Evolutionary conservation across 2,797 vertebrate genomes (phyloP).

Genomic region (Thaleichthys pacificus): DNA sequence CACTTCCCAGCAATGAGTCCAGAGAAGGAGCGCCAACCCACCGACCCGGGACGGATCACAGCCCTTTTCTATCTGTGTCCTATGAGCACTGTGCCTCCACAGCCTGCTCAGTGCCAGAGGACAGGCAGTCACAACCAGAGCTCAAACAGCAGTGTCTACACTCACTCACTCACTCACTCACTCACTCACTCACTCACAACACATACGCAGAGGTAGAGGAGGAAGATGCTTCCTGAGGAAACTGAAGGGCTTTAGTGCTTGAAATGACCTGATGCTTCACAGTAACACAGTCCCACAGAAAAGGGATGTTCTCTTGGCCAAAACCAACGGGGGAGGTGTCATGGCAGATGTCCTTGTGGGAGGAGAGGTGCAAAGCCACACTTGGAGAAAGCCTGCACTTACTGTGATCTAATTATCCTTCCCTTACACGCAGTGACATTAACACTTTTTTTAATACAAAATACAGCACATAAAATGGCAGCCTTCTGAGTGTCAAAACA

Average conservation of each 20-base stretch:
- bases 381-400: background rate
- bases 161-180: background rate
- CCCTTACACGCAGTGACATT: background rate
- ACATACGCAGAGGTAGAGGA: background rate
- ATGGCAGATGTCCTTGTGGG: constrained; percentile 3
- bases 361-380: background rate
- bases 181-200: background rate
- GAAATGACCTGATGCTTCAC: background rate
- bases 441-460: background rate
- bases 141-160: constrained; percentile 24
- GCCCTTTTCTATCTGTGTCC: constrained; percentile 32
- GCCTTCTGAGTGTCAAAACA: background rate
- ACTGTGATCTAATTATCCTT: constrained; percentile 1
- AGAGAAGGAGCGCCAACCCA: constrained; percentile 25
- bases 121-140: constrained; percentile 42
- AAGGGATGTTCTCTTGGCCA: background rate
- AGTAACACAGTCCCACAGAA: background rate
- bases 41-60: constrained; percentile 34
- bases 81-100: constrained; percentile 27
- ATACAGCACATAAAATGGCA: background rate
- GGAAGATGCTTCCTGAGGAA: background rate
- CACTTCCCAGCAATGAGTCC: constrained; percentile 52
- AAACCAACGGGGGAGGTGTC: background rate
- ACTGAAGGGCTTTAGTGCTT: background rate
- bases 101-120: constrained; percentile 5